These are phyloP conservation scores for Pammene aurita DNA, from an alignment of 2,888 invertebrate genomes.

Conservation along the genomic window DNA sequence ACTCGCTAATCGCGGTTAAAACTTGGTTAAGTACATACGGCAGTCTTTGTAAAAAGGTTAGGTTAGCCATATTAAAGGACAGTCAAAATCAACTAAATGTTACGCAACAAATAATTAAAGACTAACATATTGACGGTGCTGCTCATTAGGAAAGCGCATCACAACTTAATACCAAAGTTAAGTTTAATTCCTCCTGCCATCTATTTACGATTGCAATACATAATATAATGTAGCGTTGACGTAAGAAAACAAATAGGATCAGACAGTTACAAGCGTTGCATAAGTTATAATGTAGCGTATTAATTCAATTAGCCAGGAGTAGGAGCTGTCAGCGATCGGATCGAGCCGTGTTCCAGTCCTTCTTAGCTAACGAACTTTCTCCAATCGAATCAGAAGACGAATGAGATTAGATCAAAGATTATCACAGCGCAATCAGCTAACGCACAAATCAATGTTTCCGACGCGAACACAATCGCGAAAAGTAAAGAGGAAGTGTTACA, in stretches of 20 bases:
- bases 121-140: not conserved
- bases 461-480: conserved; percentile 62
- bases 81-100: not conserved
- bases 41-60: not conserved
- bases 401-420: conserved; percentile 69
- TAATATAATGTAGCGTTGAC: not conserved
- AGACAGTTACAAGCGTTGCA: conserved; percentile 18
- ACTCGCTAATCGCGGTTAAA: conserved; percentile 9
- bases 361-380: conserved; percentile 67
- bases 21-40: not conserved
- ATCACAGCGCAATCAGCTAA: conserved; percentile 71
- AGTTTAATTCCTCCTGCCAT: not conserved
- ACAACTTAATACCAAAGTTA: not conserved
- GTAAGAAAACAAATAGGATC: not conserved
- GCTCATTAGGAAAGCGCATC: not conserved
- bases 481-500: conserved; percentile 45
- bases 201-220: not conserved
- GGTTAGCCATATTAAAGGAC: not conserved
- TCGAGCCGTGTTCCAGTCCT: conserved; percentile 35
- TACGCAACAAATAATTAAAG: too few relatives aligned
- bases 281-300: conserved; percentile 23
- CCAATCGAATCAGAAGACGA: conserved; percentile 58
- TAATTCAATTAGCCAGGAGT: conserved; percentile 27
- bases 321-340: conserved; percentile 23
- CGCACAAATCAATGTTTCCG: conserved; percentile 67